Conservation (phyloP, 1,140 invertebrate species). For the Sitophilus oryzae region DNA sequence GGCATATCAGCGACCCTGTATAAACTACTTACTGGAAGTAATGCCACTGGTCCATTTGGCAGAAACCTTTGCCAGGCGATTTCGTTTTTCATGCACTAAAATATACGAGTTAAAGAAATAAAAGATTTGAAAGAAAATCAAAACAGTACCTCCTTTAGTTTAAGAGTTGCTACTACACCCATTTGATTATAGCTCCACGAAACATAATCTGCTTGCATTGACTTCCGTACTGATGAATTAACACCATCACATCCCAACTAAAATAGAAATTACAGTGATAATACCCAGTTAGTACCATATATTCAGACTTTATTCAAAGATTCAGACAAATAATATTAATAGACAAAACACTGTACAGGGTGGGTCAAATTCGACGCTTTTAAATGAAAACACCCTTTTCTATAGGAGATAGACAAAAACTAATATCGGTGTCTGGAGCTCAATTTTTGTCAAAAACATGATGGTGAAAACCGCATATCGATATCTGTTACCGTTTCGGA, state of each 20-base stretch:
- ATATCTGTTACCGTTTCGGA: too few species aligned
- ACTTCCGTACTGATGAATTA: constrained; percentile 75
- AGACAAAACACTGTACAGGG: too few species aligned
- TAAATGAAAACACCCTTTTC: too few species aligned
- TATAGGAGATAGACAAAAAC: too few species aligned
- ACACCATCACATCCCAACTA: constrained; percentile 91
- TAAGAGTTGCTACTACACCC: constrained; percentile 84
- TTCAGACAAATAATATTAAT: too few species aligned
- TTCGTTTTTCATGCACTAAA: constrained; percentile 55
- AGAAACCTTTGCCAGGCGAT: constrained; percentile 96
- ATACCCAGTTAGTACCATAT: not conserved
- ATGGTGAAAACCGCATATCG: too few species aligned
- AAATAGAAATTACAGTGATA: constrained; percentile 31
- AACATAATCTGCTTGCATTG: constrained; percentile 73
- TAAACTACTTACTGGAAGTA: constrained; percentile 75
- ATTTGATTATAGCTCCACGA: constrained; percentile 82
- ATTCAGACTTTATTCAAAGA: not conserved
- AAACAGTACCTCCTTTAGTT: constrained; percentile 61
- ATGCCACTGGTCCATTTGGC: constrained; percentile 82
- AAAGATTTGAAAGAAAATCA: not conserved
- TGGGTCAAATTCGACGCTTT: too few species aligned
- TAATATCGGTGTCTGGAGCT: too few species aligned
- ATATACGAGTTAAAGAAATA: constrained; percentile 1
- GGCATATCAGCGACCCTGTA: too few species aligned
- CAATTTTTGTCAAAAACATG: too few species aligned